Conservation (phyloP, 1,140 invertebrate species). For the Gerris buenoi region DNA sequence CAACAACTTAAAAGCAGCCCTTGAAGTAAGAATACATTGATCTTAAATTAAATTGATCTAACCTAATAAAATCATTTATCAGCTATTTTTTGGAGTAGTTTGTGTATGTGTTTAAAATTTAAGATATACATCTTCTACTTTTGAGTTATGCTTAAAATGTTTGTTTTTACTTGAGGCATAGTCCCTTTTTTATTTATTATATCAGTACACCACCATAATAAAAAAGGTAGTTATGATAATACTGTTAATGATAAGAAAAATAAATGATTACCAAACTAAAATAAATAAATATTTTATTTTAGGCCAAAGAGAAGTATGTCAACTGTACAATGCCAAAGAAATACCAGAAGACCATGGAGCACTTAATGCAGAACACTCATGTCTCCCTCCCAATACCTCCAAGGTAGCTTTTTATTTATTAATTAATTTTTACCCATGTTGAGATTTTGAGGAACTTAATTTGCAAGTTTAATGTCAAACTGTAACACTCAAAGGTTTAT, state of each 20-base stretch:
- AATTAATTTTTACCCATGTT: not conserved
- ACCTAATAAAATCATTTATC: not conserved
- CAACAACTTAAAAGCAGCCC: slow-evolving; percentile 35
- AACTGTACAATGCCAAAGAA: not conserved
- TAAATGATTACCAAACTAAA: not conserved
- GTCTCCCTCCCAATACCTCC: slow-evolving; percentile 5
- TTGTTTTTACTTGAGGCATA: not conserved
- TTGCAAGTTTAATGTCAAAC: too few species aligned
- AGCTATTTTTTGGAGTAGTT: not conserved
- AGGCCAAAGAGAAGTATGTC: slow-evolving; percentile 4
- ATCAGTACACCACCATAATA: too few species aligned
- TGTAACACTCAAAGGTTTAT: too few species aligned
- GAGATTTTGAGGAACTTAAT: too few species aligned
- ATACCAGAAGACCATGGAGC: not conserved
- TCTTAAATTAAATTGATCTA: not conserved
- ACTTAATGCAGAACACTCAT: not conserved
- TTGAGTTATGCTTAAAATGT: not conserved
- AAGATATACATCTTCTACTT: not conserved
- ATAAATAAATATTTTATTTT: not conserved
- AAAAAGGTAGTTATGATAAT: too few species aligned
- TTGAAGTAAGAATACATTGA: slow-evolving; percentile 34
- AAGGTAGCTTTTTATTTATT: slow-evolving; percentile 12
- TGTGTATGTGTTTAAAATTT: not conserved
- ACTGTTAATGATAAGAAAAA: too few species aligned
- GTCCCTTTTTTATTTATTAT: too few species aligned